A percentile compares a stretch with the other conserved stretches of the same genome.
phyloP scores from a whole-genome alignment of 2,113 vertebrate genomes.

The Lathamus discolor region DNA sequence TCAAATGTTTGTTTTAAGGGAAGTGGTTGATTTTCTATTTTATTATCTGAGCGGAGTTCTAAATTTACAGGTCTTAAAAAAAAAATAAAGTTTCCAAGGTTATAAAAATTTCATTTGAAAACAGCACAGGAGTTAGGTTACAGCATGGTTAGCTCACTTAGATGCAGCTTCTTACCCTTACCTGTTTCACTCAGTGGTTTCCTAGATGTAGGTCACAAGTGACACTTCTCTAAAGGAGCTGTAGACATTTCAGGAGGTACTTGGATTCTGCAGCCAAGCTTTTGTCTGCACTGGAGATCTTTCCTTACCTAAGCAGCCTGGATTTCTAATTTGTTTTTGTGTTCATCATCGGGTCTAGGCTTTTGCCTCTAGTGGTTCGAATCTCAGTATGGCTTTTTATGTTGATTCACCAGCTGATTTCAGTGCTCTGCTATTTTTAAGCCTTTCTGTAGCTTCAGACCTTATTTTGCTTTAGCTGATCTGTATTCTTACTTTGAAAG shows the following conservation, averaged over 20 bases:
- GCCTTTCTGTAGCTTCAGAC: background rate
- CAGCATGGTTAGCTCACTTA: background rate
- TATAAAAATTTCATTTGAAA: background rate
- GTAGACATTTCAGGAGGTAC: background rate
- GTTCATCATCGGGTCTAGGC: background rate
- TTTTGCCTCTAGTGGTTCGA: background rate
- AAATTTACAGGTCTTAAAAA: background rate
- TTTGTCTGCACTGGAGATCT: background rate
- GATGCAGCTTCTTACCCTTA: background rate
- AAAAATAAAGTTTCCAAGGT: background rate
- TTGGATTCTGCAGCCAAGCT: background rate
- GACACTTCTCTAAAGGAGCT: background rate
- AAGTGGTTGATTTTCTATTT: background rate
- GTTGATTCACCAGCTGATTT: background rate
- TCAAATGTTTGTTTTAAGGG: background rate
- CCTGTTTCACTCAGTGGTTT: background rate
- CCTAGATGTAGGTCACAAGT: background rate
- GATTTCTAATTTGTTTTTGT: background rate
- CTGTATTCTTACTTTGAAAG: background rate
- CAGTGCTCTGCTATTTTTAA: background rate
- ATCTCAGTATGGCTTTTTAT: background rate
- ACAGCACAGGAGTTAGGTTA: background rate
- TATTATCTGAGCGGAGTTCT: background rate
- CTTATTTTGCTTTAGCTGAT: background rate
- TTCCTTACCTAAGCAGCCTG: background rate